These are phyloP conservation scores for Sylvilagus bachmani DNA, from an alignment of 2,113 vertebrate species.

Conservation along the genomic window DNA sequence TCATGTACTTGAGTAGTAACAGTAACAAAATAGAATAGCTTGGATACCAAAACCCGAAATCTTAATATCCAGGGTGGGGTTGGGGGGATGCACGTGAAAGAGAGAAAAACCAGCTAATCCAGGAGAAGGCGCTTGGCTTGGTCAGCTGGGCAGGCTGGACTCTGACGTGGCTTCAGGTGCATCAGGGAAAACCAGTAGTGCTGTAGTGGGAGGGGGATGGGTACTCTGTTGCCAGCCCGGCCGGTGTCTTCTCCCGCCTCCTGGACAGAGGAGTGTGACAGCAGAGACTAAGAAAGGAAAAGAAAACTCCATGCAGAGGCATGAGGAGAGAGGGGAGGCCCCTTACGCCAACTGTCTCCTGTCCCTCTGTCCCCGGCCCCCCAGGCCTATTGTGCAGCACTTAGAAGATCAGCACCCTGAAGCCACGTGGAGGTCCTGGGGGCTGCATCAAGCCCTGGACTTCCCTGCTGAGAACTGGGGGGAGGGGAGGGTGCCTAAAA, in stretches of 20 bases:
- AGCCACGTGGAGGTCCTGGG: not conserved
- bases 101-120: not conserved
- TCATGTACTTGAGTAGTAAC: not conserved
- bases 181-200: not conserved
- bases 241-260: not conserved
- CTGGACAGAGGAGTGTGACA: not conserved
- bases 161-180: no score
- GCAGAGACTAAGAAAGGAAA: not conserved
- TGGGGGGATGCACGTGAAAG: accelerated
- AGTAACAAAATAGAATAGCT: not conserved
- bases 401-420: no score
- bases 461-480: not conserved
- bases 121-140: no score
- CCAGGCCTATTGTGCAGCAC: not conserved
- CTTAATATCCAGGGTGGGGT: not conserved
- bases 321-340: not conserved
- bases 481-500: not conserved
- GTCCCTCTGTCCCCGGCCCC: accelerated
- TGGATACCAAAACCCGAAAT: not conserved
- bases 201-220: not conserved
- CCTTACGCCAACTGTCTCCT: not conserved
- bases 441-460: not conserved
- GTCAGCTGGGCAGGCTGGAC: not conserved
- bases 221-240: not conserved
- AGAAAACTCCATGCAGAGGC: not conserved